Conservation (phyloP, 2,888 invertebrate genomes). For the Cartodere bifasciata region DNA sequence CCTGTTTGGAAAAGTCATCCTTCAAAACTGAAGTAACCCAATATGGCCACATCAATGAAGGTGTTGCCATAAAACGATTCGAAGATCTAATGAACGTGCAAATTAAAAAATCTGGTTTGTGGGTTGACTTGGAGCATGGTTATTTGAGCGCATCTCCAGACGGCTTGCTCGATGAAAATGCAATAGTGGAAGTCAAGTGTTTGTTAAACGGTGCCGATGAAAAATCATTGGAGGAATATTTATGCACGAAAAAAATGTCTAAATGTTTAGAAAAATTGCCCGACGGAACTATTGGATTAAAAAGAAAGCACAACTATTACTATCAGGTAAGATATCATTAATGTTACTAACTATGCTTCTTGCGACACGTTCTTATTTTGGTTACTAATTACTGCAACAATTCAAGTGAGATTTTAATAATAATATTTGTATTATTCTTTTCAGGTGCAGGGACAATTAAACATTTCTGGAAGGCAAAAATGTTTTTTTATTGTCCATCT, state of each 20-base stretch:
- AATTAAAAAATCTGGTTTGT: constrained; percentile 3
- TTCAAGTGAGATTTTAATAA: too few species aligned
- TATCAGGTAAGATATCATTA: constrained; percentile 5
- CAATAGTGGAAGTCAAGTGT: constrained; percentile 3
- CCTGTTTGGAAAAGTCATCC: constrained; percentile 6
- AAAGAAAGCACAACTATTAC: constrained; percentile 3
- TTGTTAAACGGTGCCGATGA: not conserved
- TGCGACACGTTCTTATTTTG: constrained; percentile 1
- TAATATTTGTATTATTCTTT: not conserved
- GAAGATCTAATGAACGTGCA: not conserved
- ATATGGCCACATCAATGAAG: constrained; percentile 13
- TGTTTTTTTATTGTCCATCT: constrained; percentile 4
- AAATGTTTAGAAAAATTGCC: not conserved
- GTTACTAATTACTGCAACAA: too few species aligned
- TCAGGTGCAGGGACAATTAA: constrained; percentile 4
- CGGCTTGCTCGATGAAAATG: not conserved
- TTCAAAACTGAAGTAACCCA: constrained; percentile 13
- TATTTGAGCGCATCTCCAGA: constrained; percentile 4
- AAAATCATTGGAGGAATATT: not conserved
- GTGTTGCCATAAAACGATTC: constrained; percentile 5
- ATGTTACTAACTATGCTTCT: too few species aligned
- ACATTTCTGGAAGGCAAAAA: constrained; percentile 1
- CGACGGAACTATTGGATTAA: not conserved
- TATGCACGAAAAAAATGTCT: not conserved
- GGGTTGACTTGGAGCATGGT: constrained; percentile 1